These are phyloP conservation scores for Acanthurus tractus DNA, from an alignment of 2,797 vertebrate species.

Conservation along the genomic window DNA sequence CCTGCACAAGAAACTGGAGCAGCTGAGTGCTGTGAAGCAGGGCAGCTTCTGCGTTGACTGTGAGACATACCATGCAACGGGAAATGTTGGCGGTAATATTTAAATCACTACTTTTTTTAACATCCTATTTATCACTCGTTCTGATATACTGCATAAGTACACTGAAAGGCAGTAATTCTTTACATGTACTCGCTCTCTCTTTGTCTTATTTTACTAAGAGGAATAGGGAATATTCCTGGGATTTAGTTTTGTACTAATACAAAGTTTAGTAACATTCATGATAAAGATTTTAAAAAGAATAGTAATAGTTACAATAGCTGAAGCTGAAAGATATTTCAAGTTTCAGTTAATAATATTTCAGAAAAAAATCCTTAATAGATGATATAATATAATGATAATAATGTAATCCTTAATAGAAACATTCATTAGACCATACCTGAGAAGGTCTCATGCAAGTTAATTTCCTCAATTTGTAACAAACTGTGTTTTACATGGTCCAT, in stretches of 20 bases:
- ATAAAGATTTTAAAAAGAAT: background rate
- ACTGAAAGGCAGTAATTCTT: background rate
- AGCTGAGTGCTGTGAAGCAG: slow-evolving; percentile 94
- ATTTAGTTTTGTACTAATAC: background rate
- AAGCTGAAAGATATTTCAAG: no score
- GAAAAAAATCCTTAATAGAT: no score
- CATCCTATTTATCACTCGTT: background rate
- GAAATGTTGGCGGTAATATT: slow-evolving; percentile 85
- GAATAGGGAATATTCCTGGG: background rate
- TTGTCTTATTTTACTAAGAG: background rate
- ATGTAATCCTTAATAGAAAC: no score
- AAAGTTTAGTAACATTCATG: background rate
- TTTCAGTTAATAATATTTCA: background rate
- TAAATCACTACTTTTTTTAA: background rate
- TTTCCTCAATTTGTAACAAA: no score
- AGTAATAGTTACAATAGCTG: background rate
- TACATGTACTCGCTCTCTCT: background rate
- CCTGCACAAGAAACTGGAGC: slow-evolving; percentile 92
- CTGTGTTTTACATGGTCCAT: no score
- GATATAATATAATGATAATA: no score
- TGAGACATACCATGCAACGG: slow-evolving; percentile 94
- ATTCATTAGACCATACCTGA: background rate
- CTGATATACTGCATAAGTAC: background rate
- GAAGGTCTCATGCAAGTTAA: no score
- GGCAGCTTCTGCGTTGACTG: slow-evolving; percentile 96